Evolutionary conservation across 2,113 vertebrate genomes (phyloP).

Genomic region (Dicerorhinus sumatrensis): DNA sequence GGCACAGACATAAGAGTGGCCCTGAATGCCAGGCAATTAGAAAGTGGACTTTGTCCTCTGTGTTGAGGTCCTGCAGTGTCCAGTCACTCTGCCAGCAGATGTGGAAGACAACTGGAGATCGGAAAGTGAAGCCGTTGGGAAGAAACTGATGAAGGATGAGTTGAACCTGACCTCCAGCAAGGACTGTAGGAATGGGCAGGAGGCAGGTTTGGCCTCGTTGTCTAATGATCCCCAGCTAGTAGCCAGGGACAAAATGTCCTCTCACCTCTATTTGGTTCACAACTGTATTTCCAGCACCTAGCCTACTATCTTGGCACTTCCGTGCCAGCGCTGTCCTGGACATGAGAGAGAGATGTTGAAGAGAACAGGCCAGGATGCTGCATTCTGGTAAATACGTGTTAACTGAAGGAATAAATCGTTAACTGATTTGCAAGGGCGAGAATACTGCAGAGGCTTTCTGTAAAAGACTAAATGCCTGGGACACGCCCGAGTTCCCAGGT

Average conservation of each 20-base stretch:
- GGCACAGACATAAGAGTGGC: neutral
- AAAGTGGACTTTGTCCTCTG: neutral
- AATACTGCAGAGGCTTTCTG: neutral
- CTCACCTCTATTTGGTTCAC: neutral
- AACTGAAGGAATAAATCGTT: neutral
- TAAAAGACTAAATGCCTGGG: neutral
- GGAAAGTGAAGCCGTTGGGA: neutral
- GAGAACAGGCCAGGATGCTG: neutral
- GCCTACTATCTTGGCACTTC: neutral
- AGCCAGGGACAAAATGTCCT: neutral
- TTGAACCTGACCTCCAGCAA: neutral
- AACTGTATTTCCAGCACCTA: constrained; percentile 6
- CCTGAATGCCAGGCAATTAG: neutral
- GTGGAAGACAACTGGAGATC: neutral
- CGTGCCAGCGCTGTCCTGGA: neutral
- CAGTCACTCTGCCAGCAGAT: neutral
- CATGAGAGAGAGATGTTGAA: neutral
- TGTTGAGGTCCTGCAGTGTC: neutral
- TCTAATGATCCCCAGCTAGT: neutral
- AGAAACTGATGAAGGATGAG: neutral
- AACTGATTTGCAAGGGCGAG: neutral
- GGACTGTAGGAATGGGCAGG: neutral
- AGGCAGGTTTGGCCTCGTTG: neutral
- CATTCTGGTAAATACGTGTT: neutral
- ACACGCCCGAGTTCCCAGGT: neutral